Conservation (phyloP, 2,888 invertebrate genomes). For the Drosophila buzzatii region DNA sequence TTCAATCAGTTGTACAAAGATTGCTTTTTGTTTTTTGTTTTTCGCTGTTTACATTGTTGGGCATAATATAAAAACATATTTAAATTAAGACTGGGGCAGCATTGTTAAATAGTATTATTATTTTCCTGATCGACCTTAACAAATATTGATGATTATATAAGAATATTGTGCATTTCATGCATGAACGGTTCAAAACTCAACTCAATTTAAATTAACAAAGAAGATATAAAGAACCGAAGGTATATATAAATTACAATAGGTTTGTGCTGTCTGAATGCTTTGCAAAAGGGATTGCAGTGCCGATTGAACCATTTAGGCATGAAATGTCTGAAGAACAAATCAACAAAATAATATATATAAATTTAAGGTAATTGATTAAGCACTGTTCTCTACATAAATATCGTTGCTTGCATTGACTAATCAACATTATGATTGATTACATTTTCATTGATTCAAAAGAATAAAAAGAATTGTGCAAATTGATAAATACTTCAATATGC, state of each 20-base stretch:
- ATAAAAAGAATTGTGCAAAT: neutral
- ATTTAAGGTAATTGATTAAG: constrained; percentile 24
- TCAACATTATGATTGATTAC: constrained; percentile 22
- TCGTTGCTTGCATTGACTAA: constrained; percentile 73
- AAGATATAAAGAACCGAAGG: constrained; percentile 2
- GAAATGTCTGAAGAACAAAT: constrained; percentile 55
- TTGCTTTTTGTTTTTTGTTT: constrained; percentile 2
- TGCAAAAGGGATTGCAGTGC: constrained; percentile 6
- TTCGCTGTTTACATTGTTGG: constrained; percentile 19
- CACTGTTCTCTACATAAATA: constrained; percentile 57
- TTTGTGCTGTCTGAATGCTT: constrained; percentile 36
- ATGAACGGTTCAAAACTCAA: constrained; percentile 62
- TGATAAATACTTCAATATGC: neutral
- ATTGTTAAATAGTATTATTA: constrained; percentile 33
- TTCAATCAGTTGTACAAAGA: constrained; percentile 17
- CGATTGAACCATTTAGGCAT: constrained; percentile 68
- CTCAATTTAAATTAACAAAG: constrained; percentile 1
- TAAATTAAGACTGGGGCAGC: constrained; percentile 65
- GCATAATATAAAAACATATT: constrained; percentile 34
- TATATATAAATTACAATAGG: constrained; percentile 19
- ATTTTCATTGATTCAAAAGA: neutral
- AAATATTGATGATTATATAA: constrained; percentile 13
- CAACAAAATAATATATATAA: constrained; percentile 21
- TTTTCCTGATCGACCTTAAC: constrained; percentile 22
- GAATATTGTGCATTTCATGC: constrained; percentile 62